Conservation (phyloP, 2,797 vertebrate genomes). For the Odontamblyopus lacepedii region DNA sequence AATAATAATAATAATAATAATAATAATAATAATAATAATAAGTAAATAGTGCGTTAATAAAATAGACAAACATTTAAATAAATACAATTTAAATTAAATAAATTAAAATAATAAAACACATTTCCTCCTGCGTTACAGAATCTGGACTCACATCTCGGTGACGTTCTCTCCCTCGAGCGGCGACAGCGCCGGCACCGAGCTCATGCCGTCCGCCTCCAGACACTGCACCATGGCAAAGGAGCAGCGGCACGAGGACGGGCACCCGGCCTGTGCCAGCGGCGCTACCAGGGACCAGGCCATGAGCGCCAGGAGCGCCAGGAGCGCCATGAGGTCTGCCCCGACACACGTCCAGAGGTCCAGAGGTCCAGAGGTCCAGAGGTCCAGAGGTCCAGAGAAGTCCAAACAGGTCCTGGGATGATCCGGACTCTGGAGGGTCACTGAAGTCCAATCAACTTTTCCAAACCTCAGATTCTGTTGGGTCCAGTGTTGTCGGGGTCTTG, state of each 20-base stretch:
- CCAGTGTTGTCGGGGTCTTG: not conserved
- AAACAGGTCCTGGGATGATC: not conserved
- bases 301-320: slow-evolving; percentile 29
- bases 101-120: too few species aligned
- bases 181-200: slow-evolving; percentile 68
- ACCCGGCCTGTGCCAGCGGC: slow-evolving; percentile 51
- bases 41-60: too few species aligned
- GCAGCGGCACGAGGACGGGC: slow-evolving; percentile 76
- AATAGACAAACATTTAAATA: too few species aligned
- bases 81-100: too few species aligned
- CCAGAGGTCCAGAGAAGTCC: not conserved
- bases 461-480: not conserved
- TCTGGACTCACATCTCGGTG: slow-evolving; percentile 80
- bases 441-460: not conserved
- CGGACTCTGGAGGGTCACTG: not conserved
- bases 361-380: not conserved
- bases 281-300: slow-evolving; percentile 56
- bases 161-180: slow-evolving; percentile 80
- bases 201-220: slow-evolving; percentile 66
- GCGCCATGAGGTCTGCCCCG: slow-evolving; percentile 53
- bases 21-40: too few species aligned
- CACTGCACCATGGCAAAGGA: slow-evolving; percentile 77
- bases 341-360: not conserved
- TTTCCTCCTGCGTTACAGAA: too few species aligned
- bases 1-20: too few species aligned